These are phyloP conservation scores for Diadophis punctatus DNA, from an alignment of 2,113 vertebrate genomes.

Conservation along the genomic window DNA sequence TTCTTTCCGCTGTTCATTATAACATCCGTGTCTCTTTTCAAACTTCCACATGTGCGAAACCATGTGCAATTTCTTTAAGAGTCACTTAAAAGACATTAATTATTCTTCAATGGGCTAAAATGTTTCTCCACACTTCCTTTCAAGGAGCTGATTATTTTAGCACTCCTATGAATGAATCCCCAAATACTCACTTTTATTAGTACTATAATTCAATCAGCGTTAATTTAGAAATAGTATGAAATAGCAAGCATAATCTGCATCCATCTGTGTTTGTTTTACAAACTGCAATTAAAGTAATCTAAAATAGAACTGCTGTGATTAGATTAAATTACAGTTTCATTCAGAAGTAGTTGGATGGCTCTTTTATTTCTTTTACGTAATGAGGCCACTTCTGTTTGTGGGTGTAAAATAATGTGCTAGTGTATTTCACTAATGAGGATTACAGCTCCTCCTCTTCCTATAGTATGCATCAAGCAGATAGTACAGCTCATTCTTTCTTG, in stretches of 20 bases:
- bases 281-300: slow-evolving; percentile 40
- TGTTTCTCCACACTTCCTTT: slow-evolving; percentile 24
- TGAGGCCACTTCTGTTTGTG: neutral
- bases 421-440: neutral
- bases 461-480: neutral
- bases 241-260: slow-evolving; percentile 17
- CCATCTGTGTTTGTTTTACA: slow-evolving; percentile 33
- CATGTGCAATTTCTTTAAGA: neutral
- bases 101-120: neutral
- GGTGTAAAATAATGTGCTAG: neutral
- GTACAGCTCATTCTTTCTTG: neutral
- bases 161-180: neutral
- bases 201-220: slow-evolving; percentile 26
- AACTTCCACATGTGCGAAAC: neutral
- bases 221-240: slow-evolving; percentile 38
- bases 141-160: slow-evolving; percentile 9
- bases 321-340: slow-evolving; percentile 14
- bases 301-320: slow-evolving; percentile 21
- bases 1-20: neutral
- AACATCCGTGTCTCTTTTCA: neutral
- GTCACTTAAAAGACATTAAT: neutral
- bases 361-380: neutral
- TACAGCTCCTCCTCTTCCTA: neutral
- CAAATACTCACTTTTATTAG: slow-evolving; percentile 40
- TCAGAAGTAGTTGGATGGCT: neutral